phyloP scores from a whole-genome alignment of 1,140 invertebrate genomes.

The Cydia splendana region DNA sequence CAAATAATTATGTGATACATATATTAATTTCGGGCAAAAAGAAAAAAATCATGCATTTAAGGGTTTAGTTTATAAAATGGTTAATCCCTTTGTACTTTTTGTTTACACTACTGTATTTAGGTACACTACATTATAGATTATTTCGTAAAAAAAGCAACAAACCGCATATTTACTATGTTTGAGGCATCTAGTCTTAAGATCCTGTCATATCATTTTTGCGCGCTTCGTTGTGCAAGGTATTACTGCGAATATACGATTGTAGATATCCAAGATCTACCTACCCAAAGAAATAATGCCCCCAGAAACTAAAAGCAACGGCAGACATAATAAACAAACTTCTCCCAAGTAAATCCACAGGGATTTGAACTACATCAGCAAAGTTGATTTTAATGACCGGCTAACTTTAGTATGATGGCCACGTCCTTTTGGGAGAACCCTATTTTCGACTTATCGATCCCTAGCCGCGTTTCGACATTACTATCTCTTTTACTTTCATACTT shows the following conservation, averaged over 20 bases:
- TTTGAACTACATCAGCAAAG: conserved; percentile 27
- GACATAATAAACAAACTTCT: conserved; percentile 25
- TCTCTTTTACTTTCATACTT: background rate
- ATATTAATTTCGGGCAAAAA: no score
- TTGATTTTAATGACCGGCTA: conserved; percentile 30
- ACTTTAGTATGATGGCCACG: conserved; percentile 31
- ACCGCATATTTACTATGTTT: no score
- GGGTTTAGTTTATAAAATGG: no score
- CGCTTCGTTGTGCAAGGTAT: background rate
- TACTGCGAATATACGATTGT: background rate
- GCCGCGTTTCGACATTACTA: background rate
- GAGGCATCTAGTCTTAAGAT: no score
- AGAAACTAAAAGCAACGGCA: conserved; percentile 2
- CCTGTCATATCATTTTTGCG: background rate
- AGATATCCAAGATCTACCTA: background rate
- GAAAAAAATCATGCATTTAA: no score
- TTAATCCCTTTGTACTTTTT: no score
- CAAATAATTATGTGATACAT: no score
- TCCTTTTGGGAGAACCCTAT: conserved; percentile 11
- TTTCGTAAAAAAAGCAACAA: no score
- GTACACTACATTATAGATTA: no score
- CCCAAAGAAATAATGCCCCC: background rate
- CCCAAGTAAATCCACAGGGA: conserved; percentile 1
- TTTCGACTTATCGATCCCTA: background rate
- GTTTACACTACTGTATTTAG: no score